Evolutionary conservation across 2,888 invertebrate species (phyloP).

Genomic region (Drepana falcataria): DNA sequence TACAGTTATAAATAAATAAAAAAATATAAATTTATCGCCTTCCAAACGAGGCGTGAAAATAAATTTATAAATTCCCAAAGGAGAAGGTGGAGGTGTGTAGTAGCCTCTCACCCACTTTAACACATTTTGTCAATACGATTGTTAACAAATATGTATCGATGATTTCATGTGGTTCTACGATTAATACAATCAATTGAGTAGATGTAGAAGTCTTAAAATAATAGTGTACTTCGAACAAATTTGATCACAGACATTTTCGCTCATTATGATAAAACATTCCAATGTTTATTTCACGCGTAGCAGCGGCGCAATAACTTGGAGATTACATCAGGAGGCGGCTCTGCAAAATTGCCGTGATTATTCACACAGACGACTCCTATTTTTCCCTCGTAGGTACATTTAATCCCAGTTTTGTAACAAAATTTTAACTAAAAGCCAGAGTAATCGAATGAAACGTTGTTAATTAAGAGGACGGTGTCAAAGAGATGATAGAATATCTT

Average conservation of each 20-base stretch:
- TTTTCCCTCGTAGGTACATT: constrained; percentile 26
- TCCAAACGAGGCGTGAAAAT: too few species aligned
- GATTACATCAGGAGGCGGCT: constrained; percentile 40
- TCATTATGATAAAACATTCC: constrained; percentile 39
- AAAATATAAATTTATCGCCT: too few species aligned
- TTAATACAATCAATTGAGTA: too few species aligned
- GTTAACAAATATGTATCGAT: too few species aligned
- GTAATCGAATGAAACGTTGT: constrained; percentile 13
- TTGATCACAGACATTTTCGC: constrained; percentile 24
- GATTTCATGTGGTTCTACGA: too few species aligned
- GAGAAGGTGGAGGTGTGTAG: too few species aligned
- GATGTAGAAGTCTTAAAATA: too few species aligned
- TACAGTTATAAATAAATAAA: too few species aligned
- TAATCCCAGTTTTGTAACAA: constrained; percentile 13
- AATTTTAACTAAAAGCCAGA: constrained; percentile 18
- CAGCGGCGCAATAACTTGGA: constrained; percentile 47
- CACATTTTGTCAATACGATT: too few species aligned
- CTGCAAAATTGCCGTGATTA: constrained; percentile 44
- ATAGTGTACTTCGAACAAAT: constrained; percentile 15
- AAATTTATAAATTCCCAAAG: too few species aligned
- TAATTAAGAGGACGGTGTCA: constrained; percentile 33
- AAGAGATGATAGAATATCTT: constrained; percentile 14
- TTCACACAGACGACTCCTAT: constrained; percentile 32
- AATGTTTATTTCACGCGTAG: constrained; percentile 52
- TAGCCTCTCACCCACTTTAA: too few species aligned